Base-by-base conservation (phyloP, 2,888 invertebrate species). In the Cataglyphis albicans region DNA sequence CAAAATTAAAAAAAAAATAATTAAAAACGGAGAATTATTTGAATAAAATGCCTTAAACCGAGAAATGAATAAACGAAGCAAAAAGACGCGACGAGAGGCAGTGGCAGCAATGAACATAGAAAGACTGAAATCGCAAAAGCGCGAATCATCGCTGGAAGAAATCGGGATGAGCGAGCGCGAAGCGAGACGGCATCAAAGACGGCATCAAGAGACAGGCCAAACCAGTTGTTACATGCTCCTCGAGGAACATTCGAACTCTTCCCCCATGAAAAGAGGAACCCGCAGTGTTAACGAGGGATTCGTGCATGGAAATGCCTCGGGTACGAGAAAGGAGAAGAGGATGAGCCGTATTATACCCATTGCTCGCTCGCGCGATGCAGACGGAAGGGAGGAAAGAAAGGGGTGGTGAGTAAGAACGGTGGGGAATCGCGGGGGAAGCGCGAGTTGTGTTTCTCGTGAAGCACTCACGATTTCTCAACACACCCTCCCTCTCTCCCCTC, bases 381-480 rank as follows among this genome's bases (percentile, higher is more conserved):
- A 41, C 38, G 32, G 44, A 70, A 55, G 78, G 21, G 68, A 57
- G 74, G 55, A 64, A 81, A 52, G 75, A 81, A 64, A 41, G 64
- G 55, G 29, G 41, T 55, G 41, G 21, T 32, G 55, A 75, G 61
- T 21, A 18, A 25, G 67, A 32, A n/a, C 38, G 32, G 32, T 9
- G n/a, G 35, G 35, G 57, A 61, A 41, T 44, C 25, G 52, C n/a
- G 35, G 81, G 64, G 25, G 25, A 25, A 25, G 21, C 21, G 81
- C 57, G 61, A 61, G 82, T 70, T 86, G 86, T 84, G 86, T 83
- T 83, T 68, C 84, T 81, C 59, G 65, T 64, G 86, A n/a, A 84
- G 76, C 68, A 90, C 89, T 90, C 87, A 52, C 76, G 63, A 82
- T 52, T n/a, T n/a, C 48, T n/a, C 18, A 0, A 21, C 21, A 21